phyloP scores from a whole-genome alignment of 2,797 vertebrate species.

The Megalops cyprinoides region DNA sequence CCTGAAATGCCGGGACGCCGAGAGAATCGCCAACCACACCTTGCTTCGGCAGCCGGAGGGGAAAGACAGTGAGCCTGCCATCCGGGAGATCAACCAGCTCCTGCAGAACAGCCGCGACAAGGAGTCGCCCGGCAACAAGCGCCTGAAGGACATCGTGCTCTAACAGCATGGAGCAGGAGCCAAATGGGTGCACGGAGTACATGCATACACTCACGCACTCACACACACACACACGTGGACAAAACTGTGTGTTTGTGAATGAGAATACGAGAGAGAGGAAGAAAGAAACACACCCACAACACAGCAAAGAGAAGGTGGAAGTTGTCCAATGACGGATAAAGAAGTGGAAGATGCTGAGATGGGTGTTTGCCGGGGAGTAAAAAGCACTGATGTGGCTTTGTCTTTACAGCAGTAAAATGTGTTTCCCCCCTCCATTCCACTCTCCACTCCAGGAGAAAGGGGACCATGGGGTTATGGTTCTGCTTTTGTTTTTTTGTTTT shows the following conservation, averaged over 20 bases:
- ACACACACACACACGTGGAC: neutral
- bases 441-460: constrained; percentile 63
- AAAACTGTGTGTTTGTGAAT: constrained; percentile 50
- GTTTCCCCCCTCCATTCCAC: constrained; percentile 58
- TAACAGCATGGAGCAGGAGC: constrained; percentile 68
- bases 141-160: constrained; percentile 97
- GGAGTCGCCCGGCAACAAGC: constrained; percentile 88
- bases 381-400: constrained; percentile 74
- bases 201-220: neutral
- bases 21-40: constrained; percentile 90
- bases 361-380: constrained; percentile 62
- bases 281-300: constrained; percentile 57
- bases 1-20: constrained; percentile 81
- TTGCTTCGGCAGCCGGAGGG: constrained; percentile 91
- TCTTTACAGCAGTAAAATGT: constrained; percentile 73
- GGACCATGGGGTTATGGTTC: constrained; percentile 56
- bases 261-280: constrained; percentile 52
- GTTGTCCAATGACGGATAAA: constrained; percentile 42
- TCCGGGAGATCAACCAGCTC: constrained; percentile 89
- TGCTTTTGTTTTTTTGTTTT: constrained; percentile 11
- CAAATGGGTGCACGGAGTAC: too few species aligned
- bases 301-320: constrained; percentile 59
- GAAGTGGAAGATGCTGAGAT: constrained; percentile 65
- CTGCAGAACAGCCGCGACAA: constrained; percentile 90
- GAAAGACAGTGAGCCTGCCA: constrained; percentile 87